phyloP scores from a whole-genome alignment of 2,888 invertebrate genomes.

The Thera britannica region DNA sequence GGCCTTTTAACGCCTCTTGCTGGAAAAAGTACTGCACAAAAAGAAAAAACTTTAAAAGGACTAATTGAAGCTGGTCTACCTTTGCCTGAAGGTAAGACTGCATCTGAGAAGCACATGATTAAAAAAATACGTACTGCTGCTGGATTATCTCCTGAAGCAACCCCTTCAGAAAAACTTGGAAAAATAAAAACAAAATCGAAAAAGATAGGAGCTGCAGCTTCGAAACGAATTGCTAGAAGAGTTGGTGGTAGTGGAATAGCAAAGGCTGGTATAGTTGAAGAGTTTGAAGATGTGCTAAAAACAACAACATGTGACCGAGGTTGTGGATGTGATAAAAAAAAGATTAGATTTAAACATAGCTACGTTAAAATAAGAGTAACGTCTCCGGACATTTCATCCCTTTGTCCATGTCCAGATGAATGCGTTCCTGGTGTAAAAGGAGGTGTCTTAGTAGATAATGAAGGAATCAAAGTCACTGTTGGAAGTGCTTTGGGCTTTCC shows the following conservation, averaged over 20 bases:
- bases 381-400: constrained; percentile 67
- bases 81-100: constrained; percentile 56
- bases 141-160: constrained; percentile 53
- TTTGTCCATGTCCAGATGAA: constrained; percentile 66
- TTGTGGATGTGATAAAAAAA: constrained; percentile 71
- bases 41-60: constrained; percentile 57
- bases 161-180: constrained; percentile 54
- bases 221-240: constrained; percentile 21
- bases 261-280: constrained; percentile 51
- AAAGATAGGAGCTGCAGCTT: constrained; percentile 42
- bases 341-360: constrained; percentile 71
- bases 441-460: constrained; percentile 64
- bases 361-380: constrained; percentile 70
- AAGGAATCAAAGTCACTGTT: constrained; percentile 69
- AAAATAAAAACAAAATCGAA: constrained; percentile 54
- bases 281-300: constrained; percentile 62
- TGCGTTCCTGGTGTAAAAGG: constrained; percentile 64
- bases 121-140: constrained; percentile 52
- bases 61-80: constrained; percentile 55
- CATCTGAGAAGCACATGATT: constrained; percentile 56
- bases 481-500: constrained; percentile 59
- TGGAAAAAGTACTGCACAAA: constrained; percentile 53
- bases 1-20: constrained; percentile 55
- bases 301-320: constrained; percentile 65
- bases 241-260: constrained; percentile 30